Conservation (phyloP, 2,797 vertebrate genomes). For the Meda fulgida region DNA sequence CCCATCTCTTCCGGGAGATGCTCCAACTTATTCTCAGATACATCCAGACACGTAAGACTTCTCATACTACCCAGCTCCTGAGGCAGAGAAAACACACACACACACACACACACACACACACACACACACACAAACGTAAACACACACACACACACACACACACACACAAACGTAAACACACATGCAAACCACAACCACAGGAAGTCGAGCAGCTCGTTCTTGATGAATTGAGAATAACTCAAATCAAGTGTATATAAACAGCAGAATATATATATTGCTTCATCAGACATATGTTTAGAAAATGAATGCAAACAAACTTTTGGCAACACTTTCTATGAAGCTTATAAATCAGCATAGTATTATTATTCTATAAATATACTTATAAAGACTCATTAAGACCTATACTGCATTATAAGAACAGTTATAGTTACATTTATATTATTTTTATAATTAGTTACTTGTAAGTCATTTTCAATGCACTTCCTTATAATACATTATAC, state of each 20-base stretch:
- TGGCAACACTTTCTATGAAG: too few relatives aligned
- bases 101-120: neutral
- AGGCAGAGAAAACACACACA: slow-evolving; percentile 39
- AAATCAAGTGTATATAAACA: neutral
- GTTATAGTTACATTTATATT: too few relatives aligned
- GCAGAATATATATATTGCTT: too few relatives aligned
- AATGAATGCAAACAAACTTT: too few relatives aligned
- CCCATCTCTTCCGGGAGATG: slow-evolving; percentile 92
- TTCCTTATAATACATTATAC: too few relatives aligned
- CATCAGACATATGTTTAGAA: too few relatives aligned
- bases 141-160: neutral
- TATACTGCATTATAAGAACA: too few relatives aligned
- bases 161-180: neutral
- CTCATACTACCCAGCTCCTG: slow-evolving; percentile 94
- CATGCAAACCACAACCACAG: neutral
- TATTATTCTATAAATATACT: too few relatives aligned
- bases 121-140: neutral
- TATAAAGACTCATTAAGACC: too few relatives aligned
- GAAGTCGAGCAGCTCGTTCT: neutral
- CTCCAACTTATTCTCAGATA: slow-evolving; percentile 97
- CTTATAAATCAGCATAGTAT: too few relatives aligned
- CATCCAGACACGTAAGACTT: slow-evolving; percentile 93
- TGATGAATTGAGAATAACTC: neutral
- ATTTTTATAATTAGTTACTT: too few relatives aligned
- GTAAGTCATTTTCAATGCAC: too few relatives aligned